Evolutionary conservation across 2,113 vertebrate genomes (phyloP).

Genomic region (Cercocebus atys): DNA sequence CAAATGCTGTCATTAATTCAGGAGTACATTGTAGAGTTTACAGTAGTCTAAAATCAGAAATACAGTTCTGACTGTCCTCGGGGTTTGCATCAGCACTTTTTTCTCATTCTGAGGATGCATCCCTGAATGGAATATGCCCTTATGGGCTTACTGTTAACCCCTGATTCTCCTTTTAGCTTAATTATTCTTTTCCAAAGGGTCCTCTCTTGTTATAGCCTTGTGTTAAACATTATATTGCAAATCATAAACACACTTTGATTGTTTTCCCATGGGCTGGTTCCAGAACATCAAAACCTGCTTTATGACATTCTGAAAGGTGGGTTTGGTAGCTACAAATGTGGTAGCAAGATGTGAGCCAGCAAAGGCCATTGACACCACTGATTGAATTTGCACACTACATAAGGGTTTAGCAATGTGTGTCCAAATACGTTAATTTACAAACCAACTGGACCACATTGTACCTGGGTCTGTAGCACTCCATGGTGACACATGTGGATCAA

Average conservation of each 20-base stretch:
- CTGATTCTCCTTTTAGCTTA: slow-evolving; percentile 51
- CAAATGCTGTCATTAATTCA: not conserved
- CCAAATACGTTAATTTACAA: slow-evolving; percentile 48
- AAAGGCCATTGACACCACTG: slow-evolving; percentile 46
- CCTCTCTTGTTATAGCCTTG: slow-evolving; percentile 6
- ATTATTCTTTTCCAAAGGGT: slow-evolving; percentile 58
- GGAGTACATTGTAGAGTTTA: not conserved
- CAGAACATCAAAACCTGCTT: slow-evolving; percentile 60
- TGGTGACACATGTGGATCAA: not conserved
- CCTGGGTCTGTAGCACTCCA: not conserved
- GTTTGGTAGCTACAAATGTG: slow-evolving; percentile 65
- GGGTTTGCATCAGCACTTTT: not conserved
- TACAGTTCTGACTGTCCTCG: not conserved
- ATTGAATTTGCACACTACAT: slow-evolving; percentile 52
- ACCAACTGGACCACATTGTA: not conserved
- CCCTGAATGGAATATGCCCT: not conserved
- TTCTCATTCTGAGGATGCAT: not conserved
- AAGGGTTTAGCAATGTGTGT: slow-evolving; percentile 19
- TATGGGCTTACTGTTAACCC: not conserved
- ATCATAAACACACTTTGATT: slow-evolving; percentile 62
- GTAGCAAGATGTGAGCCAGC: slow-evolving; percentile 62
- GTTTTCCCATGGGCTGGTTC: slow-evolving; percentile 64
- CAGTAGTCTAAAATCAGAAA: slow-evolving; percentile 23
- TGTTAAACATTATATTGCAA: slow-evolving; percentile 56
- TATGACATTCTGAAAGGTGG: slow-evolving; percentile 5